Base-by-base conservation (phyloP, 2,797 vertebrate genomes). In the Danio albolineatus region DNA sequence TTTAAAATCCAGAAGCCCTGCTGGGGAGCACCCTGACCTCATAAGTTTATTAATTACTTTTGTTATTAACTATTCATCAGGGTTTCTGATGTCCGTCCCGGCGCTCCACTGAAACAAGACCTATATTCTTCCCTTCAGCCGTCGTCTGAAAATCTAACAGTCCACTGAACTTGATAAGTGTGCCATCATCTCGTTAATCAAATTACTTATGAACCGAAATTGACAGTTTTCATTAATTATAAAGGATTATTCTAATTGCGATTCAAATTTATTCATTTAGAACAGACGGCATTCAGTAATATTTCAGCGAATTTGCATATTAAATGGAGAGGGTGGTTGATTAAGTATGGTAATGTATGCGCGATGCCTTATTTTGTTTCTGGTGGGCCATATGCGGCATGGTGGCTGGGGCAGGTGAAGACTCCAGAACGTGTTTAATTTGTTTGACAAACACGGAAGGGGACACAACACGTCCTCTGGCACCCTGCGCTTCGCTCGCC, bases 191-290 rank as follows among this genome's bases (percentile, higher is more conserved):
- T 94, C 94, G 94, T 96, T 96, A 96, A 96, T 96, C 95, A 96
- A 96, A 96, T 96, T 96, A 96, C 95, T 95, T 96, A 95, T 95
- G 95, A 96, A 96, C 94, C 93, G 94, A 96, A 96, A 96, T 96
- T 96, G 95, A 96, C 95, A 96, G 95, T 96, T 96, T 96, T 96
- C 95, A 96, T 96, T 96, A 96, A 96, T 96, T 96, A 96, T 96
- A 96, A 73, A 96, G 51, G 95, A 96, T 96, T 96, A 96, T 96
- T 96, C 95, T 95, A 96, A 96, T 96, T 96, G 95, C 94, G 91
- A 96, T 96, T 96, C 95, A 96, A 96, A 96, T 96, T 95, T 95
- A 95, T 96, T 95, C 95, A 95, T 95, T 95, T 95, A 96, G 95
- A 96, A 96, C 95, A 96, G 95, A 96, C 94, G 95, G 95, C 95